Base-by-base conservation (phyloP, 2,797 vertebrate genomes). In the Sebastes variabilis region DNA sequence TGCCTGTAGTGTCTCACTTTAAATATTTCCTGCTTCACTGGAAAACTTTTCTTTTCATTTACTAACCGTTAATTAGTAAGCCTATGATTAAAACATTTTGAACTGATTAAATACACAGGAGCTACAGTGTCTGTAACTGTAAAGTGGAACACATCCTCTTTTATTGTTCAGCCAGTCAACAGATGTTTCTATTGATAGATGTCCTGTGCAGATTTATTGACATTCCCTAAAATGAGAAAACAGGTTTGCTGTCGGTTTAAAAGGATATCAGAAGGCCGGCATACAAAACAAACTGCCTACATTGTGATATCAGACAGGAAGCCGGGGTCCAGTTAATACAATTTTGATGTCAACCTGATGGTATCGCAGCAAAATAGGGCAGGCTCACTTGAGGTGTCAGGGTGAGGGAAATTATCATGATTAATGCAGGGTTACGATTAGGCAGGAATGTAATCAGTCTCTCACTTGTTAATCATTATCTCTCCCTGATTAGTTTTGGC, bases 401-500 rank as follows among this genome's bases (percentile, higher is more conserved):
- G 79, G 82, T 79, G 85, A 88, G 62, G 72, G 69, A 89, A 93
- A 93, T 93, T 80, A 93, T 90, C 89, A 90, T 92, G 88, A 93
- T 92, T 94, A 94, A 93, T 92, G 79, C 77, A 46, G 74, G 85
- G 89, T 91, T 93, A 90, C 32, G 38, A 87, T 83, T 36, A 87
- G 74, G 74, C 82, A 88, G 82, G 65, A 82, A 87, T 74, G 85
- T 91, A 91, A 92, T 92, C 88, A 92, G 87, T 78, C 82, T 84
- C 88, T 91, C 72, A 77, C 89, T 93, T 91, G 83, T 85, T 92
- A 85, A 92, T 94, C 86, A 90, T 92, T 89, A 92, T 89, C 86
- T 84, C 69, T 62, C 77, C 81, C 82, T 92, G 91, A 92, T 93
- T 93, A 87, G 89, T 89, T 92, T 92, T 87, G 71, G 84, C 87